These are phyloP conservation scores for Thunnus maccoyii DNA, from an alignment of 2,113 vertebrate species.

Conservation along the genomic window DNA sequence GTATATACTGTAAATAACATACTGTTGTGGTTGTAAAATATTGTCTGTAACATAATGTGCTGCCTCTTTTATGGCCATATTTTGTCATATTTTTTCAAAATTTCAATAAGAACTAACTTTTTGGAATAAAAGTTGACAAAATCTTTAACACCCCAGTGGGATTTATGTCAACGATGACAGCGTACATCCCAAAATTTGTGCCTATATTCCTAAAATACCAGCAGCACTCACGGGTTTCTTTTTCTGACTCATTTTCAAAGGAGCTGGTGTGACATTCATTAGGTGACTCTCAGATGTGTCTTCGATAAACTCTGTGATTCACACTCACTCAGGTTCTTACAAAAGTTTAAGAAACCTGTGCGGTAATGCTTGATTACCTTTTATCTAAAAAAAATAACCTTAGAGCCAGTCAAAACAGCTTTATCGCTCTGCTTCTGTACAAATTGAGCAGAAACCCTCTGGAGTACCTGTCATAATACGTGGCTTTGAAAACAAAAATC, in stretches of 20 bases:
- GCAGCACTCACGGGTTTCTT: constrained; percentile 33
- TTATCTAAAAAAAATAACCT: constrained; percentile 46
- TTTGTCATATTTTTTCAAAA: constrained; percentile 13
- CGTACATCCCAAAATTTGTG: constrained; percentile 14
- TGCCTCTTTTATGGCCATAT: not conserved
- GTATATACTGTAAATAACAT: not conserved
- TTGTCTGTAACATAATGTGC: not conserved
- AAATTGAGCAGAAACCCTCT: constrained; percentile 31
- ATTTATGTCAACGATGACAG: constrained; percentile 36
- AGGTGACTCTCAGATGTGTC: constrained; percentile 54
- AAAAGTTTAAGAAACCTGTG: constrained; percentile 31
- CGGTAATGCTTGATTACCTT: constrained; percentile 28
- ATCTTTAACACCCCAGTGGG: constrained; percentile 27
- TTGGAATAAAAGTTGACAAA: constrained; percentile 20
- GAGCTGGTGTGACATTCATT: constrained; percentile 63
- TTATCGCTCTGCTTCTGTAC: constrained; percentile 10
- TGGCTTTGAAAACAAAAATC: constrained; percentile 30
- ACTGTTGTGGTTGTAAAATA: constrained; percentile 1
- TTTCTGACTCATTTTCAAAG: constrained; percentile 51
- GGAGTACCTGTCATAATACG: constrained; percentile 38
- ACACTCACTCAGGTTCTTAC: not conserved
- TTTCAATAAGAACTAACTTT: constrained; percentile 28
- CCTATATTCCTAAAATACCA: constrained; percentile 50
- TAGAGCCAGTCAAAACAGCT: constrained; percentile 38
- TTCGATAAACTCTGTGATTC: constrained; percentile 44